These are phyloP conservation scores for Clostera curtula DNA, from an alignment of 2,888 invertebrate genomes.

Conservation along the genomic window DNA sequence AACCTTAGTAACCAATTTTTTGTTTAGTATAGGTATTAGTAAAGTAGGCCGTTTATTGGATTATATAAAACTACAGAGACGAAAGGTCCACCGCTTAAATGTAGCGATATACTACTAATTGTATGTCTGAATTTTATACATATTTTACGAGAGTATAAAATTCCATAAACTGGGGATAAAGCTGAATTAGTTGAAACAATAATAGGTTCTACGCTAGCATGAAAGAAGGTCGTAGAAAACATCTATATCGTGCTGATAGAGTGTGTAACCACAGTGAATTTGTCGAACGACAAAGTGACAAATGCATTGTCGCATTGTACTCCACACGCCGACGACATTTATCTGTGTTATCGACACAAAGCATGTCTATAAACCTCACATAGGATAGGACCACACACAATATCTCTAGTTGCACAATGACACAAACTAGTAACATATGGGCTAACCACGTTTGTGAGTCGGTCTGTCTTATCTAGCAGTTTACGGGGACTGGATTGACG, in stretches of 20 bases:
- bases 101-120: no score
- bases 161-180: no score
- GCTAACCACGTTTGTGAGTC: constrained; percentile 50
- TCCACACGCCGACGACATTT: constrained; percentile 67
- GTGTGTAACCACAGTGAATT: constrained; percentile 53
- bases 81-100: no score
- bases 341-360: constrained; percentile 73
- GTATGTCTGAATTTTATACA: no score
- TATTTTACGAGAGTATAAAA: no score
- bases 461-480: constrained; percentile 53
- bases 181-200: no score
- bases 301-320: constrained; percentile 63
- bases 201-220: no score
- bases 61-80: no score
- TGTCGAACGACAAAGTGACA: constrained; percentile 61
- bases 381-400: constrained; percentile 74
- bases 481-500: constrained; percentile 47
- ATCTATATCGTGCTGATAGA: constrained; percentile 30
- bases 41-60: no score
- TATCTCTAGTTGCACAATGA: constrained; percentile 60
- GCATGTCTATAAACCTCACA: constrained; percentile 65
- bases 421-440: constrained; percentile 64
- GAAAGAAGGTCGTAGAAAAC: constrained; percentile 25
- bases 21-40: no score
- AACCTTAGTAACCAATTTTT: no score